phyloP scores from a whole-genome alignment of 2,113 vertebrate species.

The Pelvicachromis taeniatus region DNA sequence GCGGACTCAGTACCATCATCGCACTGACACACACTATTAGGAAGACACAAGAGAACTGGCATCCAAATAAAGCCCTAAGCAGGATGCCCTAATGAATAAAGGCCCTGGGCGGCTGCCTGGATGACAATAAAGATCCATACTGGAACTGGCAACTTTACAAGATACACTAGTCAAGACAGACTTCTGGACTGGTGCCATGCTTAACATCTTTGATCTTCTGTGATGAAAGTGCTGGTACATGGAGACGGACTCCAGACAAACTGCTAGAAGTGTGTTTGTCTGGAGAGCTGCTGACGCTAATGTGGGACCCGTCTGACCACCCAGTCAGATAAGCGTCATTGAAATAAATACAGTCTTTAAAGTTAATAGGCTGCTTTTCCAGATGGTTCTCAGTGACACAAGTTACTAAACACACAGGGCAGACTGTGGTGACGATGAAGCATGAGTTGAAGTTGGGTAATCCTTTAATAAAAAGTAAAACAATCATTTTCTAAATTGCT shows the following conservation, averaged over 20 bases:
- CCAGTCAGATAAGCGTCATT: not conserved
- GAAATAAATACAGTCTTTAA: not conserved
- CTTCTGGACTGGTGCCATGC: conserved; percentile 9
- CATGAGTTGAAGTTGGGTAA: not conserved
- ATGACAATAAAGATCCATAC: conserved; percentile 26
- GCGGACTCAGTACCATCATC: not conserved
- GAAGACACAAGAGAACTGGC: not conserved
- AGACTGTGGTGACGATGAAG: not conserved
- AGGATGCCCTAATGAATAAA: conserved; percentile 24
- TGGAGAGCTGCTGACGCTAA: not conserved
- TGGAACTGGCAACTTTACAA: conserved; percentile 8
- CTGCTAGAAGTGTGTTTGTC: not conserved
- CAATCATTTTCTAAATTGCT: not conserved
- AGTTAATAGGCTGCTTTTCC: not conserved
- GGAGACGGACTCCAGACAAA: not conserved
- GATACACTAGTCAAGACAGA: not conserved
- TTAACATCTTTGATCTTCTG: conserved; percentile 8
- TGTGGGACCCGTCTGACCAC: not conserved
- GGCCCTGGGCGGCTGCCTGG: not conserved
- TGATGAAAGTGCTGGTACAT: not conserved
- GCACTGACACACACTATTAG: not conserved
- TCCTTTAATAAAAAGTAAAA: not conserved
- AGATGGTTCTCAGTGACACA: not conserved
- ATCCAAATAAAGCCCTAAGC: conserved; percentile 13
- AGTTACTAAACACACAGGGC: not conserved